Conservation (phyloP, 2,888 invertebrate genomes). For the Andrena minutula region DNA sequence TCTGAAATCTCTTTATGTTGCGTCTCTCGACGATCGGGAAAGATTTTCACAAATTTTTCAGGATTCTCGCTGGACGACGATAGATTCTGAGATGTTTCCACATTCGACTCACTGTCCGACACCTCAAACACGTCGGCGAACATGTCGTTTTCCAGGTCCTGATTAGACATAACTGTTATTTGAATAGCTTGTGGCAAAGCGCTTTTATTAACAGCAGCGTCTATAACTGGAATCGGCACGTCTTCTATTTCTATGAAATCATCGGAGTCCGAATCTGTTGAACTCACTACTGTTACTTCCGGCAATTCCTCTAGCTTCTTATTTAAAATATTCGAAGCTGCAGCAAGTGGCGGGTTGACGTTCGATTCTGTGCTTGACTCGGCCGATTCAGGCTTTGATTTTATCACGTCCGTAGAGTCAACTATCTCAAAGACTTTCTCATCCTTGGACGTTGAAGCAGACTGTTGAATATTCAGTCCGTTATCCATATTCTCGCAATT, state of each 20-base stretch:
- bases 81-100: constrained; percentile 5
- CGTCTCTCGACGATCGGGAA: background rate
- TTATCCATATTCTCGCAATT: background rate
- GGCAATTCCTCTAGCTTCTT: background rate
- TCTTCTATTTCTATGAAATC: constrained; percentile 85
- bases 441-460: background rate
- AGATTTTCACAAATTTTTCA: background rate
- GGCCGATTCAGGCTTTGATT: background rate
- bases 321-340: constrained; percentile 4
- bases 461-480: background rate
- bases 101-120: background rate
- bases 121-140: constrained; percentile 90
- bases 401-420: background rate
- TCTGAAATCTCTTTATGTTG: background rate
- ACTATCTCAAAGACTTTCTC: background rate
- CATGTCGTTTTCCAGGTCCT: constrained; percentile 87
- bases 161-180: constrained; percentile 83
- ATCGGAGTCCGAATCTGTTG: constrained; percentile 78
- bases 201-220: constrained; percentile 21
- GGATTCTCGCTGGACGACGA: background rate
- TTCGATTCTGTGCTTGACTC: background rate
- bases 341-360: background rate
- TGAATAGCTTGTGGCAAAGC: constrained; percentile 74
- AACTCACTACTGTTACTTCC: constrained; percentile 31
- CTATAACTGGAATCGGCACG: constrained; percentile 65